Evolutionary conservation across 2,888 invertebrate species (phyloP).

Genomic region (Spicauda simplicius): DNA sequence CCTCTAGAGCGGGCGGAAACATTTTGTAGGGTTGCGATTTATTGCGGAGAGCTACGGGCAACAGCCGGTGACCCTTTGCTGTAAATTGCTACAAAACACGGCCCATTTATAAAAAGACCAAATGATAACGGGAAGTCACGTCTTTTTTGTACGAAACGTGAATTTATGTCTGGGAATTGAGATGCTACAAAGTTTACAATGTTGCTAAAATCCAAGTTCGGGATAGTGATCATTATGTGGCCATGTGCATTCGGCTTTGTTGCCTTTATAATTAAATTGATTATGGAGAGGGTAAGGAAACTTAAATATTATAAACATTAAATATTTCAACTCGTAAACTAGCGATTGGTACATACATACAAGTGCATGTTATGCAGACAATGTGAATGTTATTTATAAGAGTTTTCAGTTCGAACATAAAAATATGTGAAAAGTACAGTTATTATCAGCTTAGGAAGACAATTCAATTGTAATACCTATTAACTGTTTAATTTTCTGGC

Average conservation of each 20-base stretch:
- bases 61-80: slow-evolving; percentile 74
- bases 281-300: too few species aligned
- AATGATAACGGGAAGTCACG: slow-evolving; percentile 62
- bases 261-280: too few species aligned
- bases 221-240: background rate
- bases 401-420: too few species aligned
- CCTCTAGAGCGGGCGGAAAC: slow-evolving; percentile 65
- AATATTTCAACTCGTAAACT: too few species aligned
- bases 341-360: too few species aligned
- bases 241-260: background rate
- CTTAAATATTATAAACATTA: too few species aligned
- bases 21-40: slow-evolving; percentile 80
- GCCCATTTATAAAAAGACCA: slow-evolving; percentile 69
- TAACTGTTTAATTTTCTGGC: too few species aligned
- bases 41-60: slow-evolving; percentile 64
- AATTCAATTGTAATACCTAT: too few species aligned
- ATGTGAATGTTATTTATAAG: too few species aligned
- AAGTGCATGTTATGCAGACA: too few species aligned
- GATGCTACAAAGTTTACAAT: slow-evolving; percentile 7
- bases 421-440: too few species aligned
- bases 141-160: slow-evolving; percentile 44
- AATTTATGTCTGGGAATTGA: slow-evolving; percentile 31
- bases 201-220: background rate
- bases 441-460: too few species aligned
- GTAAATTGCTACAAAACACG: slow-evolving; percentile 83